A percentile compares a stretch with the other conserved stretches of the same genome.
Conservation (phyloP, 1,140 invertebrate species). For the Nixonia krombeini region DNA sequence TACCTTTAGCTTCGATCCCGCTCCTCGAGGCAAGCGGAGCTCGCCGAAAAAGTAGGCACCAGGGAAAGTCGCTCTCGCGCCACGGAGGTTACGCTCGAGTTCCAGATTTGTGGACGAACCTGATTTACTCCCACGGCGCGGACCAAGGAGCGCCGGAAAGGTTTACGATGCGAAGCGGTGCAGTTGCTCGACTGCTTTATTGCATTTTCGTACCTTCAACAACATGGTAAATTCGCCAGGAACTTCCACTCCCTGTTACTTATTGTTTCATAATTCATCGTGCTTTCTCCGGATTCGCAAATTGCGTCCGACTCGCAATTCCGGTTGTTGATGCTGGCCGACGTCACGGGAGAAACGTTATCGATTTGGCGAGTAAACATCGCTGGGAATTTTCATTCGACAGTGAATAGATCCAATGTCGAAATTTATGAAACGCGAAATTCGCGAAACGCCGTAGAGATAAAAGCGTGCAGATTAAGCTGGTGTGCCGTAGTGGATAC, state of each 20-base stretch:
- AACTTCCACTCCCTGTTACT: conserved; percentile 24
- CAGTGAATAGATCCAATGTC: too few species aligned
- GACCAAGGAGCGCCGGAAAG: conserved; percentile 43
- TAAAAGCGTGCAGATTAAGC: too few species aligned
- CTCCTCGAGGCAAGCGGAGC: conserved; percentile 18
- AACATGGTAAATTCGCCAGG: conserved; percentile 33
- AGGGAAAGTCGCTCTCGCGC: not conserved
- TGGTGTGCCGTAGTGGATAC: too few species aligned
- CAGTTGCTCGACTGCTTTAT: conserved; percentile 49
- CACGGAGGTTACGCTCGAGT: conserved; percentile 12
- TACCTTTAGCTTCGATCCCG: conserved; percentile 42
- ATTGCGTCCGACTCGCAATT: too few species aligned
- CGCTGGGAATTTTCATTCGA: too few species aligned
- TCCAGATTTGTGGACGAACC: conserved; percentile 53
- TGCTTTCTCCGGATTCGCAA: conserved; percentile 8
- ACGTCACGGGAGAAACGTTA: too few species aligned
- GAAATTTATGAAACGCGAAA: too few species aligned
- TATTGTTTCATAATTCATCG: conserved; percentile 27
- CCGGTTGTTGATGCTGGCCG: too few species aligned
- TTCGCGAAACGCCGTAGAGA: too few species aligned
- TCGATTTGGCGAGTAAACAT: too few species aligned
- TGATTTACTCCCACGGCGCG: conserved; percentile 51
- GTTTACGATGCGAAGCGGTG: conserved; percentile 50
- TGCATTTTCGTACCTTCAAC: conserved; percentile 30
- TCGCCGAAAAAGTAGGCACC: conserved; percentile 47